A percentile compares a stretch with the other conserved stretches of the same genome.
phyloP scores from a whole-genome alignment of 2,113 vertebrate genomes.

The Phasianus colchicus region DNA sequence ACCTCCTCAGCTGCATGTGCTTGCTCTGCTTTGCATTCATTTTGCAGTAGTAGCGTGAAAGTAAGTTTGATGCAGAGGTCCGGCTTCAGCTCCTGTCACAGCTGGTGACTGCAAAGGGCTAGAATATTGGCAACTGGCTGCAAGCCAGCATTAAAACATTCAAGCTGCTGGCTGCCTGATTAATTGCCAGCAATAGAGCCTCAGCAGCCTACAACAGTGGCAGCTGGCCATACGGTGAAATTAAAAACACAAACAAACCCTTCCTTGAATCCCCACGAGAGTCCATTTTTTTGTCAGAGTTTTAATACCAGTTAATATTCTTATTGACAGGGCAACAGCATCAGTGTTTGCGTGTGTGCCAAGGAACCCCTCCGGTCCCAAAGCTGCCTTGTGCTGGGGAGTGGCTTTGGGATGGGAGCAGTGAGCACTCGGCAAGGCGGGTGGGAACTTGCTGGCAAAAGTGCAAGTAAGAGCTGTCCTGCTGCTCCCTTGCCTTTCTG shows the following conservation, averaged over 20 bases:
- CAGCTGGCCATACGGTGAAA: background rate
- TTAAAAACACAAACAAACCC: background rate
- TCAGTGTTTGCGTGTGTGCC: background rate
- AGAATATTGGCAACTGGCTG: background rate
- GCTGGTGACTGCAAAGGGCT: background rate
- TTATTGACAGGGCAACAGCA: rapidly evolving
- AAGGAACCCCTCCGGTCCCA: background rate
- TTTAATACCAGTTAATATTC: background rate
- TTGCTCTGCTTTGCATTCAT: background rate
- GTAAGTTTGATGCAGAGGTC: background rate
- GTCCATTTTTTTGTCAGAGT: background rate
- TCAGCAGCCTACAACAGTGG: background rate
- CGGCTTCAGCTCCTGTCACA: background rate
- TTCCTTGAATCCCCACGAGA: background rate
- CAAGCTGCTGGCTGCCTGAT: background rate
- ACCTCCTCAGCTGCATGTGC: background rate
- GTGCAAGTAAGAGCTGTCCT: background rate
- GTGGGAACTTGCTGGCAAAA: background rate
- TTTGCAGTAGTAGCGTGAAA: background rate
- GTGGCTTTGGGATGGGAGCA: background rate
- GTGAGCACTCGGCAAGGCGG: rapidly evolving
- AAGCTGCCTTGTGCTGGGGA: background rate
- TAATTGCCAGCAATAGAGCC: background rate
- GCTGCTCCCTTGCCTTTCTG: background rate
- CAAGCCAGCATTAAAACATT: background rate